These are phyloP conservation scores for Pyrrhosoma nymphula DNA, from an alignment of 2,888 invertebrate genomes.

Conservation along the genomic window DNA sequence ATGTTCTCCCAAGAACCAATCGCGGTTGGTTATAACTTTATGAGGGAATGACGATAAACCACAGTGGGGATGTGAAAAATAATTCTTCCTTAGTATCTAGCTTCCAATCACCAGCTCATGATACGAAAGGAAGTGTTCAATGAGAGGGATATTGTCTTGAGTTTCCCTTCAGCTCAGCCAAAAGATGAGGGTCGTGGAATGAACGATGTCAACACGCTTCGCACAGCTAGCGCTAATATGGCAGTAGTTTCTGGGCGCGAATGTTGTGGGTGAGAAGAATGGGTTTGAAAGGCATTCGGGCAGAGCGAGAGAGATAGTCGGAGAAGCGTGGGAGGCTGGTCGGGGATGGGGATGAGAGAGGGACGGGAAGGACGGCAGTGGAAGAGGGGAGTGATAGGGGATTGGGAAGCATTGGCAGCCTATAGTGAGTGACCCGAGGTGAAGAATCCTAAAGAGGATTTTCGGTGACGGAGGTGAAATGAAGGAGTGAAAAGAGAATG, in stretches of 20 bases:
- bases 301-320: too few species aligned
- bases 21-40: too few species aligned
- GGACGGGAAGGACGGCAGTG: background rate
- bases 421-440: slow-evolving; percentile 39
- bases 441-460: slow-evolving; percentile 40
- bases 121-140: too few species aligned
- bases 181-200: background rate
- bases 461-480: background rate
- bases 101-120: too few species aligned
- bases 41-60: too few species aligned
- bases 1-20: too few species aligned
- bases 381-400: background rate
- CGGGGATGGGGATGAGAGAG: background rate
- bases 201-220: background rate
- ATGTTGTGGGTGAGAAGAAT: background rate
- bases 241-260: background rate
- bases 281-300: background rate
- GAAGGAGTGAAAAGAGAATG: background rate
- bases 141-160: background rate
- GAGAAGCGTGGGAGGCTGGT: background rate
- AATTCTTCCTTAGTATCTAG: too few species aligned
- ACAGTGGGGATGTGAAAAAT: too few species aligned
- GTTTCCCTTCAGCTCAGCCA: background rate
- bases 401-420: slow-evolving; percentile 29
- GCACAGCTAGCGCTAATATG: background rate